Conservation (phyloP, 1,140 invertebrate species). For the Chrysomallon squamiferum region DNA sequence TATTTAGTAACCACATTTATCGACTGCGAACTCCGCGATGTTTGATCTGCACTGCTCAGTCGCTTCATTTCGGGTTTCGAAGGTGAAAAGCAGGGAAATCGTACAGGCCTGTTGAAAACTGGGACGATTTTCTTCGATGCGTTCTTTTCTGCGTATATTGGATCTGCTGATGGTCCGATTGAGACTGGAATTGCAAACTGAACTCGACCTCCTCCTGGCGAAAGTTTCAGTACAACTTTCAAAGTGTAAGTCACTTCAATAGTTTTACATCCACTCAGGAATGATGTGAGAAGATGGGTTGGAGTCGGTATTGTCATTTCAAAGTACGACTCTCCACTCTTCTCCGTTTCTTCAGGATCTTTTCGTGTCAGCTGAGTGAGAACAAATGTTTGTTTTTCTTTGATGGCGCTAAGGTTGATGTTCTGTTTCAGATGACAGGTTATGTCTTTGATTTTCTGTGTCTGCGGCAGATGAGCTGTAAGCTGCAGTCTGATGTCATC, state of each 20-base stretch:
- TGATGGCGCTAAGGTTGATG: conserved; percentile 22
- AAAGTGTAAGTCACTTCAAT: conserved; percentile 39
- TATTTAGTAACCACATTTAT: conserved; percentile 24
- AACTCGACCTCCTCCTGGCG: conserved; percentile 39
- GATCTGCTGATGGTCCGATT: conserved; percentile 42
- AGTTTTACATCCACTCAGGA: conserved; percentile 34
- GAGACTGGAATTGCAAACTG: conserved; percentile 42
- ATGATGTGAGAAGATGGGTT: conserved; percentile 39
- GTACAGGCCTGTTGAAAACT: conserved; percentile 41
- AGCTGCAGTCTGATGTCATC: conserved; percentile 48
- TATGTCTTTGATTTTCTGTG: conserved; percentile 36
- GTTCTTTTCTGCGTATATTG: conserved; percentile 31
- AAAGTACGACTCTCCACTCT: conserved; percentile 18
- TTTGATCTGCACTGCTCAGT: not conserved
- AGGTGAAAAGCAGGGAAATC: conserved; percentile 47
- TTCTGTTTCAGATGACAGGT: conserved; percentile 36
- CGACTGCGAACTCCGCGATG: conserved; percentile 10
- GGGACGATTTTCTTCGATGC: conserved; percentile 36
- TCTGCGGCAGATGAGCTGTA: conserved; percentile 16
- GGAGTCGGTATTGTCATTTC: conserved; percentile 39
- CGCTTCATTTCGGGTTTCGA: not conserved
- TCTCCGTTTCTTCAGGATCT: conserved; percentile 26
- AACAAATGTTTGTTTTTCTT: conserved; percentile 21
- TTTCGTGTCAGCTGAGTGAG: conserved; percentile 26
- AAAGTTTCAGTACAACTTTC: conserved; percentile 38